Conservation (phyloP, 2,113 vertebrate species). For the Nicator chloris region DNA sequence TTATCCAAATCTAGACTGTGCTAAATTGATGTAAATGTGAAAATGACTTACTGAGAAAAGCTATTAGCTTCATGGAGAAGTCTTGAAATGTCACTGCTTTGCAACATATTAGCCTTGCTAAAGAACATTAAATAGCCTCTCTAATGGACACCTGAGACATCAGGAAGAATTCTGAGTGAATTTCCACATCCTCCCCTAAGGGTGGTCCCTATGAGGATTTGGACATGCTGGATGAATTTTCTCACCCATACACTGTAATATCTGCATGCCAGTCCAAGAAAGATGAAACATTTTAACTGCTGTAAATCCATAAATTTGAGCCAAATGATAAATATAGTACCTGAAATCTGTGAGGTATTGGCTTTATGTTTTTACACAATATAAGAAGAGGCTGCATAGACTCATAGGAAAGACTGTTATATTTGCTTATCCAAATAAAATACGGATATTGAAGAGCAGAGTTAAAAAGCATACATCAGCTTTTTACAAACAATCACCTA, state of each 20-base stretch:
- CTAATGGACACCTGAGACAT: not conserved
- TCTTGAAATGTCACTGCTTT: constrained; percentile 17
- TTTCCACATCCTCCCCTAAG: not conserved
- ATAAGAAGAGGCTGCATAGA: not conserved
- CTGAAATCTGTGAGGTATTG: not conserved
- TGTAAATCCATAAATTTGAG: not conserved
- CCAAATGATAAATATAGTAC: not conserved
- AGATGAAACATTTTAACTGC: not conserved
- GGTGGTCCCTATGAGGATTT: not conserved
- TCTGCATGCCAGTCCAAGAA: not conserved
- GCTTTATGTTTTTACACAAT: not conserved
- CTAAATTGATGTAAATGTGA: constrained; percentile 30
- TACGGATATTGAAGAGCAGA: not conserved
- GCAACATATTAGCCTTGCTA: not conserved
- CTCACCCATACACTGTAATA: not conserved
- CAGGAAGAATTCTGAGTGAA: not conserved
- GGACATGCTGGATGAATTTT: not conserved
- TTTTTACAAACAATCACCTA: not conserved
- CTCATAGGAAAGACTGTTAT: not conserved
- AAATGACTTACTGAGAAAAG: not conserved
- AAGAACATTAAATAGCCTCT: not conserved
- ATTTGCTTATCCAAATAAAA: not conserved
- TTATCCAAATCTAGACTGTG: not conserved
- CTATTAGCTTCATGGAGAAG: not conserved
- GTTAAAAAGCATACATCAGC: not conserved